Conservation (phyloP, 2,797 vertebrate species). For the Pseudocheirus occidentalis region DNA sequence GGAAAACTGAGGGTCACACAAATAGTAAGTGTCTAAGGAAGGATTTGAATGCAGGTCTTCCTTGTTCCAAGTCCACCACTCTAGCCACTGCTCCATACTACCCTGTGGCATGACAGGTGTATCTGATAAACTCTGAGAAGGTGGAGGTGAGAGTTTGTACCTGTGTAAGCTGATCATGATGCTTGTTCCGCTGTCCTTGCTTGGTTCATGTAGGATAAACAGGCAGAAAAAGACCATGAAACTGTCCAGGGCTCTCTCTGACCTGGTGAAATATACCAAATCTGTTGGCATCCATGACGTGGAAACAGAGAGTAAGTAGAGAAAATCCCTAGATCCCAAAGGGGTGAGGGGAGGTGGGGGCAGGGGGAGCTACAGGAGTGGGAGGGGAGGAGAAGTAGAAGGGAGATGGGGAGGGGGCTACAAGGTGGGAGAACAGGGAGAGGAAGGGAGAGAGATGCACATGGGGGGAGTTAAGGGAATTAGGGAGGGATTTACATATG, state of each 20-base stretch:
- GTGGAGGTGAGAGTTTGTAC: not conserved
- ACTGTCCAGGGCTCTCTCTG: conserved; percentile 95
- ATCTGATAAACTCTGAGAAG: not conserved
- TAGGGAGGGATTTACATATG: not conserved
- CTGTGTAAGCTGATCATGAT: not conserved
- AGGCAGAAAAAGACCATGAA: conserved; percentile 97
- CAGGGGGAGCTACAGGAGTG: rapidly evolving
- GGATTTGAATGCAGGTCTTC: not conserved
- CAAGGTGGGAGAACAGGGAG: rapidly evolving
- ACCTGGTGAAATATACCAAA: conserved; percentile 96
- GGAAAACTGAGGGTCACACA: not conserved
- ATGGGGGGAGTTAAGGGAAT: not conserved
- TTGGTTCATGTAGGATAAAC: conserved; percentile 81
- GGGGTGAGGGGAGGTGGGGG: not conserved
- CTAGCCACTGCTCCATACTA: not conserved
- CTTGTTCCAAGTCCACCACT: not conserved
- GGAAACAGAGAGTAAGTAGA: conserved; percentile 90
- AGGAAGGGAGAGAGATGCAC: not conserved
- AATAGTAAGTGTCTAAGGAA: not conserved
- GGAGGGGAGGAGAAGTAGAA: rapidly evolving
- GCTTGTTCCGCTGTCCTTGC: not conserved
- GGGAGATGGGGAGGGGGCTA: not conserved
- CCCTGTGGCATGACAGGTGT: not conserved
- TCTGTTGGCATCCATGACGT: conserved; percentile 95
- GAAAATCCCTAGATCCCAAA: conserved; percentile 32